A percentile compares a stretch with the other conserved stretches of the same genome.
Conservation (phyloP, 1,140 invertebrate genomes). For the Lanistes nyassanus region DNA sequence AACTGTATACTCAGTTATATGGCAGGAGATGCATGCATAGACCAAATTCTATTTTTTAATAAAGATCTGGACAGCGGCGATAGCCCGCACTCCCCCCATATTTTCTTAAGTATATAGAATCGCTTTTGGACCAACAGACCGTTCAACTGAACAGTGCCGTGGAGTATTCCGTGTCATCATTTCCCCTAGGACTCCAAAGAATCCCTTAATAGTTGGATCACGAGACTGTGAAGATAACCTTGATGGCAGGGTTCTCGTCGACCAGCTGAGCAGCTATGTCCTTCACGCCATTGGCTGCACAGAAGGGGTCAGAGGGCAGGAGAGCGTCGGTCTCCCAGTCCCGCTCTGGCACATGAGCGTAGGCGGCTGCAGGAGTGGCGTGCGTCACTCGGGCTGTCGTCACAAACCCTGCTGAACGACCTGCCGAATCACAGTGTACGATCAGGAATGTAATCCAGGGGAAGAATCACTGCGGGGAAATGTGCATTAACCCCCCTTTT, state of each 20-base stretch:
- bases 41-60: too few relatives aligned
- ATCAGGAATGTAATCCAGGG: background rate
- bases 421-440: background rate
- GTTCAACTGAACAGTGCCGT: too few relatives aligned
- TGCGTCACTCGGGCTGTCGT: conserved; percentile 92
- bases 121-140: too few relatives aligned
- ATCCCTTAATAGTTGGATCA: background rate
- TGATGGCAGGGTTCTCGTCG: conserved; percentile 42
- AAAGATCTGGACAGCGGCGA: too few relatives aligned
- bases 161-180: too few relatives aligned
- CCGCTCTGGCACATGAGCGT: conserved; percentile 78
- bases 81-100: too few relatives aligned
- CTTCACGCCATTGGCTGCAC: conserved; percentile 20
- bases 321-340: conserved; percentile 56
- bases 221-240: conserved; percentile 20
- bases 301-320: conserved; percentile 44
- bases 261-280: conserved; percentile 65
- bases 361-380: conserved; percentile 87
- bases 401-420: conserved; percentile 70
- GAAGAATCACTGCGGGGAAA: too few relatives aligned
- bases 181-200: too few relatives aligned
- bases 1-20: too few relatives aligned
- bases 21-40: too few relatives aligned
- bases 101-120: too few relatives aligned
- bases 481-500: too few relatives aligned